These are phyloP conservation scores for Boleophthalmus pectinirostris DNA, from an alignment of 2,113 vertebrate genomes.

Conservation along the genomic window DNA sequence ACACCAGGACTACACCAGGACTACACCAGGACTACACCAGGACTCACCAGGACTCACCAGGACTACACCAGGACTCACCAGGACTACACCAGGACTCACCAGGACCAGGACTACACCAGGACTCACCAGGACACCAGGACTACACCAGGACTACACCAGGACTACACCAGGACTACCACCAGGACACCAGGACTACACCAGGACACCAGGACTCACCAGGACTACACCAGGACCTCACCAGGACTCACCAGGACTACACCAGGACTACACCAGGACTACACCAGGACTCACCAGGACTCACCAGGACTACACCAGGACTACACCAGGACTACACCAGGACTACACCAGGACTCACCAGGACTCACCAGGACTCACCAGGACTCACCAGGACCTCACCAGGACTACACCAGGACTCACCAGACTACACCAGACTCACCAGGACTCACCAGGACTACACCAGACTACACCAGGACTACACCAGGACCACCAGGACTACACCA, in stretches of 20 bases:
- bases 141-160: slow-evolving; percentile 62
- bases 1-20: neutral
- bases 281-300: slow-evolving; percentile 66
- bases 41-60: too few relatives aligned
- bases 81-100: slow-evolving; percentile 63
- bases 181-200: neutral
- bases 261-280: neutral
- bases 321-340: neutral
- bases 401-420: neutral
- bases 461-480: neutral
- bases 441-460: too few relatives aligned
- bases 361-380: neutral
- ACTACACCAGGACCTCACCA: too few relatives aligned
- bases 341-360: slow-evolving; percentile 76
- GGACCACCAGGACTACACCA: neutral
- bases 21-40: slow-evolving; percentile 62
- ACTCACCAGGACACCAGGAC: too few relatives aligned
- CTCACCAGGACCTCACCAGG: slow-evolving; percentile 62
- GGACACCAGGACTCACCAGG: slow-evolving; percentile 73
- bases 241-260: neutral
- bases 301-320: neutral
- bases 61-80: neutral
- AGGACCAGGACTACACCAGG: slow-evolving; percentile 37
- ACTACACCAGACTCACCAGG: neutral
- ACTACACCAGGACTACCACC: neutral